These are phyloP conservation scores for Bradypodion pumilum DNA, from an alignment of 2,797 vertebrate species.

Conservation along the genomic window DNA sequence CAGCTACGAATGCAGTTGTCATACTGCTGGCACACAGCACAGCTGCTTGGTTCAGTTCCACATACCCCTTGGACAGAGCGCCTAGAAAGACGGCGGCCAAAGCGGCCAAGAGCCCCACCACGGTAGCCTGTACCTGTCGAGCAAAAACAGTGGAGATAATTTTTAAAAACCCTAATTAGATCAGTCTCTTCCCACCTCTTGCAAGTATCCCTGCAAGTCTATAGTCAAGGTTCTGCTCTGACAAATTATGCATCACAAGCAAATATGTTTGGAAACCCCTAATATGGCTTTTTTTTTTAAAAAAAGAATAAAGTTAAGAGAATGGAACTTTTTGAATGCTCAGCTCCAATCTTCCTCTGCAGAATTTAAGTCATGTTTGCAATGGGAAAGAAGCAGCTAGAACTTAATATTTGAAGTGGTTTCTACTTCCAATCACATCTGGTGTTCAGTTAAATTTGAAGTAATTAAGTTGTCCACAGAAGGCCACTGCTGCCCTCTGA, in stretches of 20 bases:
- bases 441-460: not conserved
- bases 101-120: slow-evolving; percentile 93
- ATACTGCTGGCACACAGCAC: slow-evolving; percentile 94
- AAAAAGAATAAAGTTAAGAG: no score
- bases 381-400: not conserved
- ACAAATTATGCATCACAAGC: not conserved
- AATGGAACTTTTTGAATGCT: no score
- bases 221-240: accelerated
- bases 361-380: not conserved
- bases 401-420: not conserved
- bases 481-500: slow-evolving; percentile 1
- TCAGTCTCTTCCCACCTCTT: not conserved
- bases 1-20: slow-evolving; percentile 90
- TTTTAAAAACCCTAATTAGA: slow-evolving; percentile 24
- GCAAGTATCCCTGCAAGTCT: slow-evolving; percentile 22
- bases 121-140: slow-evolving; percentile 90
- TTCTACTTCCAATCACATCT: not conserved
- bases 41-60: slow-evolving; percentile 85
- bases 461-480: not conserved
- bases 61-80: slow-evolving; percentile 81
- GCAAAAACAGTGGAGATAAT: slow-evolving; percentile 47
- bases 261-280: not conserved
- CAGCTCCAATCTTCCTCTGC: not conserved
- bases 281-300: not conserved
- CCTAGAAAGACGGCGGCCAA: slow-evolving; percentile 88